phyloP scores from a whole-genome alignment of 2,888 invertebrate genomes.

The Iphiclides podalirius region DNA sequence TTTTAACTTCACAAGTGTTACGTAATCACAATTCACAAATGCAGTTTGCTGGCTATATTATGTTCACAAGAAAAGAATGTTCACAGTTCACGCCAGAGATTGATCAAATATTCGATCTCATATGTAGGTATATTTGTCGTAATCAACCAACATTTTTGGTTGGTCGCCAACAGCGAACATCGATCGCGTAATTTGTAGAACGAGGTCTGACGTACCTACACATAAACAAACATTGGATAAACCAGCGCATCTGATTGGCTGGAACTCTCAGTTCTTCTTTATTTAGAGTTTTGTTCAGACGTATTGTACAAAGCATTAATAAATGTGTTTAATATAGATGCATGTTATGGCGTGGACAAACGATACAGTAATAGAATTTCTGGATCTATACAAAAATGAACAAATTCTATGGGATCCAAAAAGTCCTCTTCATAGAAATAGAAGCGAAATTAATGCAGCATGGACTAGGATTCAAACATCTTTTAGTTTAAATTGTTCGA shows the following conservation, averaged over 20 bases:
- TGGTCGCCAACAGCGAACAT: slow-evolving; percentile 53
- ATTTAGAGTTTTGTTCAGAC: slow-evolving; percentile 33
- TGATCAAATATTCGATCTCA: neutral
- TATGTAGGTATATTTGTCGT: neutral
- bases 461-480: slow-evolving; percentile 62
- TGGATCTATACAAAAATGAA: slow-evolving; percentile 61
- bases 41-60: neutral
- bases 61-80: neutral
- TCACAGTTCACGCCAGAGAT: neutral
- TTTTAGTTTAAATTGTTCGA: slow-evolving; percentile 49
- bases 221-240: slow-evolving; percentile 58
- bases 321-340: slow-evolving; percentile 27
- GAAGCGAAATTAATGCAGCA: slow-evolving; percentile 55
- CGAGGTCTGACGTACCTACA: slow-evolving; percentile 48
- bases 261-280: slow-evolving; percentile 34
- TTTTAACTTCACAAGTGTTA: neutral
- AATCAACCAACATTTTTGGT: slow-evolving; percentile 35
- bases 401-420: slow-evolving; percentile 65
- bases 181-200: slow-evolving; percentile 44
- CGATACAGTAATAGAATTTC: slow-evolving; percentile 58
- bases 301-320: slow-evolving; percentile 23
- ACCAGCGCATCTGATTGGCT: slow-evolving; percentile 44
- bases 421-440: slow-evolving; percentile 57
- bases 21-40: neutral
- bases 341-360: slow-evolving; percentile 59